Evolutionary conservation across 1,140 invertebrate species (phyloP).

Genomic region (Lordiphosa clarofinis): DNA sequence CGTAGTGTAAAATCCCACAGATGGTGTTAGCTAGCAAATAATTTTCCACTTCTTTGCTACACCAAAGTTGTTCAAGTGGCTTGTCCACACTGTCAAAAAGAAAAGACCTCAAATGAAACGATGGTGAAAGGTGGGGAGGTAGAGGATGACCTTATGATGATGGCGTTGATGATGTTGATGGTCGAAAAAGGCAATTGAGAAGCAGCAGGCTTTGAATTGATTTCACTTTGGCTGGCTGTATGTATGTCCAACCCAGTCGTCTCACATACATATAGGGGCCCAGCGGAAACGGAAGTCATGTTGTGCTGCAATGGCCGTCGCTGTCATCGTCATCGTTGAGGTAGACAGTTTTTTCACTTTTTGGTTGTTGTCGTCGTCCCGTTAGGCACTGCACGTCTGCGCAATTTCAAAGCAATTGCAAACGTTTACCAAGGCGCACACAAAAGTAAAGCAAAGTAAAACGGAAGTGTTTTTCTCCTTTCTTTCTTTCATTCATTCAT

Average conservation of each 20-base stretch:
- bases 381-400: conserved; percentile 56
- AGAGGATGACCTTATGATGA: conserved; percentile 24
- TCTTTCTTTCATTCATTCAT: conserved; percentile 43
- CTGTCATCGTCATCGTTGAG: conserved; percentile 29
- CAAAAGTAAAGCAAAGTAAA: conserved; percentile 65
- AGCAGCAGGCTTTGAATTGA: conserved; percentile 51
- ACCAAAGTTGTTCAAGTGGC: background rate
- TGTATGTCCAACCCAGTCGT: conserved; percentile 1
- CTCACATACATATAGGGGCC: conserved; percentile 2
- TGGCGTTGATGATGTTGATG: conserved; percentile 44
- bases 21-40: too few species aligned
- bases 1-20: too few species aligned
- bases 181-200: conserved; percentile 56
- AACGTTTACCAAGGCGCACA: conserved; percentile 64
- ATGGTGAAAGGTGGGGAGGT: conserved; percentile 12
- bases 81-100: conserved; percentile 11
- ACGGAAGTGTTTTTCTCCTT: conserved; percentile 71
- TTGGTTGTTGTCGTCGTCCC: conserved; percentile 6
- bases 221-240: conserved; percentile 35
- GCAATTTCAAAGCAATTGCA: conserved; percentile 73
- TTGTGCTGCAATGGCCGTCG: conserved; percentile 64
- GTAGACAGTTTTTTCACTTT: conserved; percentile 58
- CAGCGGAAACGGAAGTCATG: conserved; percentile 63
- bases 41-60: background rate
- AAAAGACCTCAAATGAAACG: conserved; percentile 27